Conservation (phyloP, 92 coral and sea anemone species). For the Isaurus tuberculatus region DNA sequence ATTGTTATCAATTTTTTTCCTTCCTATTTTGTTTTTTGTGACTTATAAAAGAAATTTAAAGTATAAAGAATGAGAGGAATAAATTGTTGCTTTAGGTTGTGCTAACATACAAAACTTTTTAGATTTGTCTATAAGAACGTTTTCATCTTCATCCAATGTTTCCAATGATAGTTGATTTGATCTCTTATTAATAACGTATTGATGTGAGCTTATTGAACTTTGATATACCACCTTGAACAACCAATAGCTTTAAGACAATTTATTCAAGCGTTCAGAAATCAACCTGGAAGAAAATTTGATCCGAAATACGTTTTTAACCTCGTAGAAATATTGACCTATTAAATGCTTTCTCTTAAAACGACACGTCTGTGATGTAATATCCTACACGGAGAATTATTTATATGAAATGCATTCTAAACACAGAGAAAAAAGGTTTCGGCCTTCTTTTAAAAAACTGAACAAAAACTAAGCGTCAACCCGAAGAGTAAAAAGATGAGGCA, state of each 20-base stretch:
- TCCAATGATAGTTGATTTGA: too few relatives aligned
- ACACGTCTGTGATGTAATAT: slow-evolving; percentile 36
- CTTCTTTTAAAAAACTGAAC: background rate
- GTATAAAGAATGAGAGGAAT: background rate
- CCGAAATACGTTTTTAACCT: slow-evolving; percentile 28
- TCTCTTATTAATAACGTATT: background rate
- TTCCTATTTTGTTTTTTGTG: background rate
- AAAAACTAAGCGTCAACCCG: background rate
- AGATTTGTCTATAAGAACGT: background rate
- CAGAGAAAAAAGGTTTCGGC: background rate
- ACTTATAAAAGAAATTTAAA: too few relatives aligned
- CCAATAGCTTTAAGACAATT: slow-evolving; percentile 9
- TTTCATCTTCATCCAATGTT: too few relatives aligned
- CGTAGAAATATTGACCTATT: slow-evolving; percentile 2
- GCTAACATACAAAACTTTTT: background rate
- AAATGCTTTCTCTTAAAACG: background rate
- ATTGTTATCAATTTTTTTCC: too few relatives aligned
- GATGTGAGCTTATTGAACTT: background rate
- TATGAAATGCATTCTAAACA: background rate
- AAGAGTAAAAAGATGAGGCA: background rate
- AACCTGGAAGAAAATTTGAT: slow-evolving; percentile 27
- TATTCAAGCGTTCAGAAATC: slow-evolving; percentile 34
- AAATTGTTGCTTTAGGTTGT: too few relatives aligned
- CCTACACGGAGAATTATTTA: slow-evolving; percentile 7
- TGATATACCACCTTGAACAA: background rate